A percentile compares a stretch with the other conserved stretches of the same genome.
Evolutionary conservation across 2,113 vertebrate genomes (phyloP).

Genomic region (Vidua chalybeata): DNA sequence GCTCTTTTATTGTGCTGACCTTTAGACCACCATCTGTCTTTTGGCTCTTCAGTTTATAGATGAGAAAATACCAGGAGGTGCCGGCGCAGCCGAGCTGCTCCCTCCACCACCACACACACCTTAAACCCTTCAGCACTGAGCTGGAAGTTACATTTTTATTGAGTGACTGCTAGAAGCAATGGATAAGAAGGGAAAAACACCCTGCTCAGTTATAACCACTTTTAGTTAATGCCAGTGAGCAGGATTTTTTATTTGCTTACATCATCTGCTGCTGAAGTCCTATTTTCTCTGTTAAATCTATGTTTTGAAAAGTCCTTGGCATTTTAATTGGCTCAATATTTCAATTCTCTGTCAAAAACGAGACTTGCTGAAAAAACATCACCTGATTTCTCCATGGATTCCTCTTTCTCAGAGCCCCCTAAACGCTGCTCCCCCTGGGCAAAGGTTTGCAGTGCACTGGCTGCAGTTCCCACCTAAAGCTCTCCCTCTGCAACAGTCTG

Average conservation of each 20-base stretch:
- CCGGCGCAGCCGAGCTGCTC: background rate
- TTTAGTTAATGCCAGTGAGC: background rate
- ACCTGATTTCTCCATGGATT: background rate
- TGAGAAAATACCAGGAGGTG: background rate
- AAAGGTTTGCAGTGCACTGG: background rate
- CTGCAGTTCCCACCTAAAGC: background rate
- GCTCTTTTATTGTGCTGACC: background rate
- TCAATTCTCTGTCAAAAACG: background rate
- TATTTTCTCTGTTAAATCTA: background rate
- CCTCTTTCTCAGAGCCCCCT: background rate
- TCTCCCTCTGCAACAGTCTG: background rate
- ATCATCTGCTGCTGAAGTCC: background rate
- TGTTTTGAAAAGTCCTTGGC: background rate
- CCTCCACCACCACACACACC: background rate
- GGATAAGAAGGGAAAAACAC: background rate
- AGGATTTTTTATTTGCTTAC: background rate
- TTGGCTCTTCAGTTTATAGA: background rate
- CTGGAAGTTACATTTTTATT: background rate
- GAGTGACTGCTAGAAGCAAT: background rate
- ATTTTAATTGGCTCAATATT: conserved; percentile 15
- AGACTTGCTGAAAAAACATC: background rate
- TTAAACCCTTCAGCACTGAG: background rate
- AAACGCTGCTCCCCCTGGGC: background rate
- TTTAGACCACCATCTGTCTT: conserved; percentile 12
- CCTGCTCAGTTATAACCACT: background rate